Base-by-base conservation (phyloP, 1,140 invertebrate genomes). In the Goniozus legneri region DNA sequence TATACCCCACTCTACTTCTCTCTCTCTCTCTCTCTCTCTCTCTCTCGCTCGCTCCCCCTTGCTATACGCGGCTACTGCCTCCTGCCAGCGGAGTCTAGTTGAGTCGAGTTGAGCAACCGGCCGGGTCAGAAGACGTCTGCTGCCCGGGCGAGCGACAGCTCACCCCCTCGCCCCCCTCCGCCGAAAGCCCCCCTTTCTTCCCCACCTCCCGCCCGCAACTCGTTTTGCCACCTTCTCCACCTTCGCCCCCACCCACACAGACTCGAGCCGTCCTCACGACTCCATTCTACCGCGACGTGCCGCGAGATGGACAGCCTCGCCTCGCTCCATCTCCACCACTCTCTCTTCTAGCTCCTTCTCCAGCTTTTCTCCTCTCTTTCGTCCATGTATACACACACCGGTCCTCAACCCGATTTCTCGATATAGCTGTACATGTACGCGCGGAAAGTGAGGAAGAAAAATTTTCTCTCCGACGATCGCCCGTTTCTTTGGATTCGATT, bases 121-220 rank as follows among this genome's bases (percentile, higher is more conserved):
- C 71, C 71, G 73, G 73, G 71, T 76, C 71, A 74, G 69, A 74
- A 76, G 73, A 76, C 71, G 71, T 74, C 73, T 75, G 71, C 68
- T 69, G 71, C 71, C 73, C 71, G 73, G 71, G 71, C 71, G 69
- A 76, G 71, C 71, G 71, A 76, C 71, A 74, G 71, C 71, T 71
- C 69, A 58, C 60, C 65, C 65, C 67, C 53, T 44, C 47, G n/a
- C 48, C 56, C 60, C 60, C 53, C 55, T 62, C 59, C 51, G 53
- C 52, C 54, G 47, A 56, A 58, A 60, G 44, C 54, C 40, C 42
- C 51, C 50, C 44, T 46, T n/a, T 20, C 41, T 44, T 44, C 47
- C 38, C 47, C 13, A 36, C 34, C 44, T 56, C 55, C 42, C 47
- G 46, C 44, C 32, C 32, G 20, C 19, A 10, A 2, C 21, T 10